Percentiles rank a stretch among this genome's conserved stretches.
Conservation (phyloP, 2,888 invertebrate genomes). For the Thymelicus sylvestris region DNA sequence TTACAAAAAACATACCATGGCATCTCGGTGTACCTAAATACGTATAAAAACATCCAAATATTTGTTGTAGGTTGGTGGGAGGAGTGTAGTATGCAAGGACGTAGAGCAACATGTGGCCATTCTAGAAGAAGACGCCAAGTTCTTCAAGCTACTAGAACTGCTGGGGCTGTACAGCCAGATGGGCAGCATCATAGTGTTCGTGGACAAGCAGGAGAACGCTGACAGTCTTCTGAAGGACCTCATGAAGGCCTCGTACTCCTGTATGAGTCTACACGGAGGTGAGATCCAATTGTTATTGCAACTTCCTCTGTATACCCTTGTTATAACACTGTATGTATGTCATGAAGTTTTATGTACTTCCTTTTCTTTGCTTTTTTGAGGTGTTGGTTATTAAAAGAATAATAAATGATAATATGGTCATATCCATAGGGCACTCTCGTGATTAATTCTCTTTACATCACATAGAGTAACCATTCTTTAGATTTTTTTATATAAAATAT, state of each 20-base stretch:
- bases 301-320: too few species aligned
- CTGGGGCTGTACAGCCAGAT: slow-evolving; percentile 96
- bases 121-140: slow-evolving; percentile 98
- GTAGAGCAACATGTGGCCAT: slow-evolving; percentile 98
- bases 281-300: slow-evolving; percentile 47
- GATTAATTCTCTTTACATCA: too few species aligned
- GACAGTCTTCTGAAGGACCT: slow-evolving; percentile 96
- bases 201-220: slow-evolving; percentile 99
- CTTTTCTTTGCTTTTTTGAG: too few species aligned
- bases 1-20: too few species aligned
- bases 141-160: slow-evolving; percentile 98
- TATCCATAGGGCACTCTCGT: too few species aligned
- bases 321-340: too few species aligned
- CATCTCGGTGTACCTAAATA: too few species aligned
- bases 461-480: too few species aligned
- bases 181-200: slow-evolving; percentile 98
- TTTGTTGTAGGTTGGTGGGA: slow-evolving; percentile 91
- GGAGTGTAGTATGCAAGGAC: slow-evolving; percentile 98
- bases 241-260: slow-evolving; percentile 98
- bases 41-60: neutral
- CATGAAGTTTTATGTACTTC: too few species aligned
- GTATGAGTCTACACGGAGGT: slow-evolving; percentile 98
- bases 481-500: too few species aligned
- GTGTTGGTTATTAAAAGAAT: too few species aligned
- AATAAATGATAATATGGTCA: too few species aligned